phyloP scores from a whole-genome alignment of 2,888 invertebrate genomes.

The Linnaemya vulpina region DNA sequence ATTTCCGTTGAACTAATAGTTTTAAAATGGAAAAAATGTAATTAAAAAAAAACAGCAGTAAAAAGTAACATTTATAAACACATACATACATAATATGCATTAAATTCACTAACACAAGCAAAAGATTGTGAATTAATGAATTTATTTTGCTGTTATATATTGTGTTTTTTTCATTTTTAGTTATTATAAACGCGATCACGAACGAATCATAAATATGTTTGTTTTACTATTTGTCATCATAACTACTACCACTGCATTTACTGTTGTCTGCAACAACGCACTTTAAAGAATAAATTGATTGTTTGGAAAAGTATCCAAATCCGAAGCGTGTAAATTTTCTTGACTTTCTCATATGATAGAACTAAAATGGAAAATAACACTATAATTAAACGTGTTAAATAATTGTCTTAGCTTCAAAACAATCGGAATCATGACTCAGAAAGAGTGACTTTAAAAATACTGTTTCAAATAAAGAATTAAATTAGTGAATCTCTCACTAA shows the following conservation, averaged over 20 bases:
- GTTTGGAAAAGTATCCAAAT: not conserved
- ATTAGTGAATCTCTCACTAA: too few species aligned
- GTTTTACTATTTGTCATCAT: constrained; percentile 31
- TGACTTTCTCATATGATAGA: too few species aligned
- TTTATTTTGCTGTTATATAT: constrained; percentile 42
- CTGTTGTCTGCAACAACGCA: constrained; percentile 23
- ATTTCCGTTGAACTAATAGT: constrained; percentile 66
- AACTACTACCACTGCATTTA: constrained; percentile 24
- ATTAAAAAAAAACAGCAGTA: constrained; percentile 22
- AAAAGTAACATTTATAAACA: not conserved
- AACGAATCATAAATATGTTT: constrained; percentile 55
- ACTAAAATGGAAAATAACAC: too few species aligned
- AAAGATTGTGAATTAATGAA: constrained; percentile 33
- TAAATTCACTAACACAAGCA: constrained; percentile 3
- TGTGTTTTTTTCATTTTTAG: constrained; percentile 12
- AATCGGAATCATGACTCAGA: too few species aligned
- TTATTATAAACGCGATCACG: constrained; percentile 56
- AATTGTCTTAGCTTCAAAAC: too few species aligned
- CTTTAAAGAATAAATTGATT: constrained; percentile 46
- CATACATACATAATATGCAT: constrained; percentile 9
- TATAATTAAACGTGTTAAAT: too few species aligned
- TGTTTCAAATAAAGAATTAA: too few species aligned
- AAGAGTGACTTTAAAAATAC: too few species aligned
- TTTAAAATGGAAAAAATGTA: constrained; percentile 39
- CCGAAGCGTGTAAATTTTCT: too few species aligned